Evolutionary conservation across 2,888 invertebrate genomes (phyloP).

Genomic region (Phoenoteleia sp.): DNA sequence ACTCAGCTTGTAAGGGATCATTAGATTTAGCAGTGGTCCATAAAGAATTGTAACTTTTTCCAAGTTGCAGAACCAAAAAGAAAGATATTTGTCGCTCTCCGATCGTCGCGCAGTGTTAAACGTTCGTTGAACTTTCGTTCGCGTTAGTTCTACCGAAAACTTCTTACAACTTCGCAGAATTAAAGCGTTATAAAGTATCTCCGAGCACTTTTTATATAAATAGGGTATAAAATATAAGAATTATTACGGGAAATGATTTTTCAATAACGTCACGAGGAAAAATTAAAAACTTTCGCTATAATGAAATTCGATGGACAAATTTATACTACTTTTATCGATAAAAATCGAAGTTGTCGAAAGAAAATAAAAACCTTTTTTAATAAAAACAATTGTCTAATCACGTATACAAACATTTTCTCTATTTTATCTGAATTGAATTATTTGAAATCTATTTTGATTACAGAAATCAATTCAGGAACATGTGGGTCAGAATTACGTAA

Average conservation of each 20-base stretch:
- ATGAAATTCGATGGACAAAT: constrained; percentile 4
- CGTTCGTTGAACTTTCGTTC: constrained; percentile 43
- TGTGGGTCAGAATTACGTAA: too few species aligned
- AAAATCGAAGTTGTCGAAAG: too few species aligned
- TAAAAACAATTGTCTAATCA: too few species aligned
- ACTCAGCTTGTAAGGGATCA: constrained; percentile 25
- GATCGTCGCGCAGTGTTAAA: constrained; percentile 40
- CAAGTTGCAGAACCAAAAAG: constrained; percentile 29
- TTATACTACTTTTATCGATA: constrained; percentile 2
- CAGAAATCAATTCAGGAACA: too few species aligned
- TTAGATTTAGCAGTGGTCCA: constrained; percentile 33
- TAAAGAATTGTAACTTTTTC: constrained; percentile 53
- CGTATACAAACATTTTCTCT: too few species aligned
- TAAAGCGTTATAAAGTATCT: constrained; percentile 27
- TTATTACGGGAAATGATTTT: constrained; percentile 28
- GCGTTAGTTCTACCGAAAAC: constrained; percentile 46
- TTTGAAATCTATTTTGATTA: too few species aligned
- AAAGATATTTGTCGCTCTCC: constrained; percentile 39
- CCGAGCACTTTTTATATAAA: constrained; percentile 34
- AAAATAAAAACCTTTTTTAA: too few species aligned
- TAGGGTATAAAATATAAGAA: constrained; percentile 14
- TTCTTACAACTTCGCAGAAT: constrained; percentile 25
- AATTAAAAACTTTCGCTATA: constrained; percentile 17
- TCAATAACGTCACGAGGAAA: constrained; percentile 7
- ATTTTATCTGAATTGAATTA: too few species aligned